phyloP scores from a whole-genome alignment of 1,140 invertebrate species.

The Drosophila tani region DNA sequence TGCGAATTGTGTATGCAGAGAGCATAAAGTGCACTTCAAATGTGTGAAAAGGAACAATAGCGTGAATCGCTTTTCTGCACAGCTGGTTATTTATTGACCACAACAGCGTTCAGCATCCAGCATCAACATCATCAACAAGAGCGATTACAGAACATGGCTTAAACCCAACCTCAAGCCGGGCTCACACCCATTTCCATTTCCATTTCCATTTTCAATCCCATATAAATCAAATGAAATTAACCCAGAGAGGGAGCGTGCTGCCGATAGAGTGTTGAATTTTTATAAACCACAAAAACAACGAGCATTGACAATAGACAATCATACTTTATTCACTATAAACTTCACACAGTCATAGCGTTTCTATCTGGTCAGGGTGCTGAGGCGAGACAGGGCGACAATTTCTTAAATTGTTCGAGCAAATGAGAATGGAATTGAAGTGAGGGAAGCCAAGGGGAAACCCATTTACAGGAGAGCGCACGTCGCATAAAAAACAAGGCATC shows the following conservation, averaged over 20 bases:
- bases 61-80: slow-evolving; percentile 55
- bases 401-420: slow-evolving; percentile 77
- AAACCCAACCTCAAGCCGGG: slow-evolving; percentile 21
- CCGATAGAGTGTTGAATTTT: slow-evolving; percentile 71
- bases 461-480: slow-evolving; percentile 55
- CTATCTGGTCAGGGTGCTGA: slow-evolving; percentile 11
- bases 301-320: slow-evolving; percentile 61
- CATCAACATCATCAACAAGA: slow-evolving; percentile 44
- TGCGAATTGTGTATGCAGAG: slow-evolving; percentile 74
- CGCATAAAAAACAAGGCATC: slow-evolving; percentile 47
- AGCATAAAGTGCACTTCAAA: slow-evolving; percentile 78
- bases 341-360: slow-evolving; percentile 45
- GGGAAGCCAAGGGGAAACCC: slow-evolving; percentile 36
- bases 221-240: slow-evolving; percentile 81
- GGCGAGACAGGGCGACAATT: slow-evolving; percentile 62
- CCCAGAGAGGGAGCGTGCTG: slow-evolving; percentile 40
- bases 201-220: slow-evolving; percentile 21
- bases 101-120: slow-evolving; percentile 44
- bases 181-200: slow-evolving; percentile 8
- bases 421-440: slow-evolving; percentile 51
- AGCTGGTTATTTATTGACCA: slow-evolving; percentile 79
- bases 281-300: slow-evolving; percentile 59
- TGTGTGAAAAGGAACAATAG: slow-evolving; percentile 67
- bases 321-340: slow-evolving; percentile 73
- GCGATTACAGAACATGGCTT: slow-evolving; percentile 51